A percentile compares a stretch with the other conserved stretches of the same genome.
phyloP scores from a whole-genome alignment of 2,113 vertebrate species.

The Gila orcuttii region DNA sequence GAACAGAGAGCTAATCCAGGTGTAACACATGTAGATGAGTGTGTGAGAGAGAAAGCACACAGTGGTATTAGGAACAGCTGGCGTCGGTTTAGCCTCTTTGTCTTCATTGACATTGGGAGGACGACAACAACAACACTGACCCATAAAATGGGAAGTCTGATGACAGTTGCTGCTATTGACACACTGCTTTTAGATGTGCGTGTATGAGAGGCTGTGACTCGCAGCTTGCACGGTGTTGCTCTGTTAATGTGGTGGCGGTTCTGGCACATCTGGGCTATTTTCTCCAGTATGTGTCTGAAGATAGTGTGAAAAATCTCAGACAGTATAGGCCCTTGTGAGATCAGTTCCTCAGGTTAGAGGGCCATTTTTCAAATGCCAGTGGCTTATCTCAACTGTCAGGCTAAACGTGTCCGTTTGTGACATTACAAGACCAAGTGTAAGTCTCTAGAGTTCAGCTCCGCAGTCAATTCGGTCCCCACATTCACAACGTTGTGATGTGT shows the following conservation, averaged over 20 bases:
- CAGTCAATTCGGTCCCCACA: background rate
- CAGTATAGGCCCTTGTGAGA: conserved; percentile 2
- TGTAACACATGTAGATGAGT: conserved; percentile 64
- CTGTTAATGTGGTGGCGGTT: conserved; percentile 38
- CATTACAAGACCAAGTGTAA: conserved; percentile 24
- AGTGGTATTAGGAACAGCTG: conserved; percentile 45
- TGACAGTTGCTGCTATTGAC: conserved; percentile 25
- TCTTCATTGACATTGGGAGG: conserved; percentile 35
- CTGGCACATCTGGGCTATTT: conserved; percentile 48
- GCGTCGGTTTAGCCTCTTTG: conserved; percentile 33
- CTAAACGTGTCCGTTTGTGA: conserved; percentile 32
- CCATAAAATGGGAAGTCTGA: conserved; percentile 38
- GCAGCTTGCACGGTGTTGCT: background rate
- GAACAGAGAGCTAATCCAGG: conserved; percentile 74
- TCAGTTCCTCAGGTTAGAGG: background rate
- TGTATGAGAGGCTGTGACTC: conserved; percentile 30
- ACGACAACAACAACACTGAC: conserved; percentile 39
- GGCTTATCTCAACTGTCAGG: conserved; percentile 25
- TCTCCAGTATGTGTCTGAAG: conserved; percentile 35
- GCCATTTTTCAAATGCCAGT: conserved; percentile 30
- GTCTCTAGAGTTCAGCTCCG: conserved; percentile 6
- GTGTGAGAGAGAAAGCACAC: conserved; percentile 36
- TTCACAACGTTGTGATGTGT: background rate
- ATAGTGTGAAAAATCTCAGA: conserved; percentile 50
- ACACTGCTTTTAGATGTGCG: conserved; percentile 25